Evolutionary conservation across 2,797 vertebrate genomes (phyloP).

Genomic region (Lithobates sylvaticus): DNA sequence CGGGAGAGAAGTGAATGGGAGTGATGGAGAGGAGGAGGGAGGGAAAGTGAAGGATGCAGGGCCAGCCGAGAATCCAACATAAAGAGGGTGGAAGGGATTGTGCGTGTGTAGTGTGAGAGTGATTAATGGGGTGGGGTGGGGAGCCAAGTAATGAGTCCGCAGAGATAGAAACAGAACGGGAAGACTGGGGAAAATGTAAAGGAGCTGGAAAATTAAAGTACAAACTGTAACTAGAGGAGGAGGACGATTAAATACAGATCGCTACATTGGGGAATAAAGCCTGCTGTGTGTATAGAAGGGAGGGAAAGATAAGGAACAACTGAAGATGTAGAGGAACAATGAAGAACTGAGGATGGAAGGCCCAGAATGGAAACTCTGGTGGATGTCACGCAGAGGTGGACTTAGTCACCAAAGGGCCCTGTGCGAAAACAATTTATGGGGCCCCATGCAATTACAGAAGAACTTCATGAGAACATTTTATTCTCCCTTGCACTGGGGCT

Average conservation of each 20-base stretch:
- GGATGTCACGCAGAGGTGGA: background rate
- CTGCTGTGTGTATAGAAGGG: too few species aligned
- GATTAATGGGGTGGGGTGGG: conserved; percentile 27
- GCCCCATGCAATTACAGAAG: too few species aligned
- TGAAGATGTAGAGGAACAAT: background rate
- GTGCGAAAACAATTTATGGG: too few species aligned
- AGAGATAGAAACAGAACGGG: conserved; percentile 9
- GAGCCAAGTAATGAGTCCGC: conserved; percentile 36
- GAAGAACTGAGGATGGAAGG: background rate
- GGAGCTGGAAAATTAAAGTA: conserved; percentile 22
- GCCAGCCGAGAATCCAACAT: conserved; percentile 1
- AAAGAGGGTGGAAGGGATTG: conserved; percentile 17
- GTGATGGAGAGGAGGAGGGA: conserved; percentile 29
- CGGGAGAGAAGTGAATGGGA: conserved; percentile 12
- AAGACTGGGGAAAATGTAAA: conserved; percentile 17
- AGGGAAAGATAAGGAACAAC: background rate
- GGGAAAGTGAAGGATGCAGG: conserved; percentile 3
- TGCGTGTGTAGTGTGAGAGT: conserved; percentile 15
- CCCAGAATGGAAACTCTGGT: background rate
- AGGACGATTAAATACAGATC: conserved; percentile 23
- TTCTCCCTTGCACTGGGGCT: too few species aligned
- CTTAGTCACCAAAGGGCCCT: background rate
- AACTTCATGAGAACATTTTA: too few species aligned
- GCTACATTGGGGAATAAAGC: too few species aligned
- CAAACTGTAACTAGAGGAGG: conserved; percentile 17